These are phyloP conservation scores for Eupeodes luniger DNA, from an alignment of 2,888 invertebrate species.

Conservation along the genomic window DNA sequence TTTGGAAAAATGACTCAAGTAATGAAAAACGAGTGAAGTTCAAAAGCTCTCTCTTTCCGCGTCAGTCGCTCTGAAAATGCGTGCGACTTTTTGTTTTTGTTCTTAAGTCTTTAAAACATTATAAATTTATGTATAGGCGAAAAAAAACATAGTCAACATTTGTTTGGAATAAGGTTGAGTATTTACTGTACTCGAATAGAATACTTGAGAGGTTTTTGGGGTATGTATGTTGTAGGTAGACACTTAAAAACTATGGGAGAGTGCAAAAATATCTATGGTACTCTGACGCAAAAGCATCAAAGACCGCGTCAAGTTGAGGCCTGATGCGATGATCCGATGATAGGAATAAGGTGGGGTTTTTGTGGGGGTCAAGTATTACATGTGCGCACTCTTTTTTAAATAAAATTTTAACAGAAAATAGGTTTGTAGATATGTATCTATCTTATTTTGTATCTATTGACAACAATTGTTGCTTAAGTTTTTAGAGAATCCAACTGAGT, in stretches of 20 bases:
- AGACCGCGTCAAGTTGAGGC: neutral
- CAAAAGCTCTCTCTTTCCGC: constrained; percentile 6
- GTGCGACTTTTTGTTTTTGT: constrained; percentile 12
- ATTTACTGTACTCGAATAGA: neutral
- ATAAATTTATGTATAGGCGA: neutral
- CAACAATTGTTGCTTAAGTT: constrained; percentile 3
- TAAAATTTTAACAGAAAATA: neutral
- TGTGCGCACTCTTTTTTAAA: neutral
- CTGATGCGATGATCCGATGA: neutral
- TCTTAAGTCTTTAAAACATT: constrained; percentile 11
- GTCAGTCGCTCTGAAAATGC: constrained; percentile 24
- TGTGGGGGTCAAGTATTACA: constrained; percentile 11
- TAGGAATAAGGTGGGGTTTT: constrained; percentile 4
- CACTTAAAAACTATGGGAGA: neutral
- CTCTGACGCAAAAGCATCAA: neutral
- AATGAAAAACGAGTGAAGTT: constrained; percentile 6
- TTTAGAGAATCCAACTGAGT: neutral
- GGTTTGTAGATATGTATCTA: too few relatives aligned
- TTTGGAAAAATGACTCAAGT: constrained; percentile 45
- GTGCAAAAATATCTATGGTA: neutral
- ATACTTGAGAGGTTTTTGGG: neutral
- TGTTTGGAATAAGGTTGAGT: constrained; percentile 9
- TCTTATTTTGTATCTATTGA: neutral
- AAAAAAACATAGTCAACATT: constrained; percentile 5
- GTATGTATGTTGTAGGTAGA: neutral